Base-by-base conservation (phyloP, 2,113 vertebrate genomes). In the Triplophysa dalaica region DNA sequence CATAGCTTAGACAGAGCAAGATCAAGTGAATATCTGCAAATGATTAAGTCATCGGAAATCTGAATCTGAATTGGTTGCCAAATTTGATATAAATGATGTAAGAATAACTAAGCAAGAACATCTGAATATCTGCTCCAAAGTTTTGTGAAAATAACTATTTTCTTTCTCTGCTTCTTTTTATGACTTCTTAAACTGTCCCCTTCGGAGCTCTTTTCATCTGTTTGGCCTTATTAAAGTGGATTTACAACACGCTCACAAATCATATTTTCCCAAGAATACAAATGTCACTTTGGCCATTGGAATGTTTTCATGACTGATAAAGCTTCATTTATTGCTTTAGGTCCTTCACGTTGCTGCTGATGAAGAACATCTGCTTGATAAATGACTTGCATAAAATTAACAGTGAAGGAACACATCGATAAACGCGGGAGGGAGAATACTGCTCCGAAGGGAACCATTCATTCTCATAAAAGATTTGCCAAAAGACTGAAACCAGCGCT, bases 381-480 rank as follows among this genome's bases (percentile, higher is more conserved):
- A 91, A 92, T 90, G 83, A 60, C 83, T 88, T 84, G 87, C 86
- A 87, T 90, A 87, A 85, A 90, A 91, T 91, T 89, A 89, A 90
- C 85, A 52, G 82, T 78, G 83, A 85, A 81, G 77, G 86, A 85
- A 89, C 87, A 89, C 84, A 83, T 80, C 76, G 85, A 81, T 82
- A 82, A 86, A 86, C 75, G 66, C 52, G 65, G 84, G 85, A 85
- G 85, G 82, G 82, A 65, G 73, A 85, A 74, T 84, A 86, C 82
- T 48, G 68, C 85, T 83, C 82, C 69, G 60, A 70, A 67, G 85
- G 82, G 75, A 70, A 19, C 16, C 10, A 81, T 86, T 86, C 82
- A 86, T 75, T 87, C 60, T 81, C 52, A 81, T 85, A 80, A 85
- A 89, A 84, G 84, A 86, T 84, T 83, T 77, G 77, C 77, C 16